These are phyloP conservation scores for Potamilus streckersoni DNA, from an alignment of 1,140 invertebrate genomes.

Conservation along the genomic window DNA sequence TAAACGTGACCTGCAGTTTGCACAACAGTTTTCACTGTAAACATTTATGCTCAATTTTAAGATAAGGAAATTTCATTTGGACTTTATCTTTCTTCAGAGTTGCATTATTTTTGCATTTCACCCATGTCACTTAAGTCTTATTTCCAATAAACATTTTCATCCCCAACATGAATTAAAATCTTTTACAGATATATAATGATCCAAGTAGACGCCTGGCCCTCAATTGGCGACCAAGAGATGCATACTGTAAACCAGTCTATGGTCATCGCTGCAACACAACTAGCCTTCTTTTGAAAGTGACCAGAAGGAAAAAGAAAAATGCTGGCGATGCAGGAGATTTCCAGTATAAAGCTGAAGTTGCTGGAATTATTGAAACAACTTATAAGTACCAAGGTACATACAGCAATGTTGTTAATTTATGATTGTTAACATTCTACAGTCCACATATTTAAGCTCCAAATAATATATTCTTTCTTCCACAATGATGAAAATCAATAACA, in stretches of 20 bases:
- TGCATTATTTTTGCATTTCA: too few relatives aligned
- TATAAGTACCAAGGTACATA: conserved; percentile 81
- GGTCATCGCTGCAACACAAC: conserved; percentile 74
- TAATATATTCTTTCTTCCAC: neutral
- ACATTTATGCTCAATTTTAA: too few relatives aligned
- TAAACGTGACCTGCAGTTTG: too few relatives aligned
- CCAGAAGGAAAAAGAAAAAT: conserved; percentile 47
- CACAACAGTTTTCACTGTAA: too few relatives aligned
- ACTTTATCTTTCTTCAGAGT: too few relatives aligned
- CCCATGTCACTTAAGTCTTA: too few relatives aligned
- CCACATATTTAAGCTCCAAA: neutral
- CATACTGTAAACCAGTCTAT: conserved; percentile 84
- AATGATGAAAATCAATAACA: neutral
- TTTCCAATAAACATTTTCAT: too few relatives aligned
- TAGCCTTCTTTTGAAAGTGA: conserved; percentile 81
- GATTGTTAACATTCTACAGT: neutral
- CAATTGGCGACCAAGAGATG: conserved; percentile 84
- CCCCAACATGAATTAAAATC: neutral
- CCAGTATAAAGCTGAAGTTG: conserved; percentile 69
- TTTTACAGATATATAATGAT: conserved; percentile 41
- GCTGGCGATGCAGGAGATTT: conserved; percentile 42
- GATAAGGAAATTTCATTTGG: too few relatives aligned
- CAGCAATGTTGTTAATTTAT: neutral
- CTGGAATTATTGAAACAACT: conserved; percentile 78
- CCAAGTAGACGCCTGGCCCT: conserved; percentile 80